Evolutionary conservation across 2,113 vertebrate species (phyloP), one percentile per base, ranked within the genome.

Genomic region (Hippocampus barbouri): DNA sequence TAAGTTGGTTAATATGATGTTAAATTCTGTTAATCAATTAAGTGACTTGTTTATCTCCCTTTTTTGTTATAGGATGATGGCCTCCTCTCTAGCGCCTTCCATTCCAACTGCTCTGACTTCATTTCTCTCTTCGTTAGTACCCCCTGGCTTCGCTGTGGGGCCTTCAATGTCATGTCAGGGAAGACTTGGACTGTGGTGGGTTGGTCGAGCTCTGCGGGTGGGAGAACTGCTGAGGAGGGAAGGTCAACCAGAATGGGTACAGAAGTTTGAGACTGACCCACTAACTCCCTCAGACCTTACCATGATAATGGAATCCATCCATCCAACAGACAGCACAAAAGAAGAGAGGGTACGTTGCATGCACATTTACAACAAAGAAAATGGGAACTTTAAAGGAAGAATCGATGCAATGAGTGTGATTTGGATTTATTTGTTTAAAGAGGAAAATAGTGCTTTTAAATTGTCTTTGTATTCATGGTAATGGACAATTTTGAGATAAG

Each of bases 161-260:
- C 89, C 89, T 0, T 90, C 89, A 0, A 60, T 11, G 67, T 68
- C 72, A 68, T 71, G 78, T 0, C 66, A 72, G 68, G 83, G 80
- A 61, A 45, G 68, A 2, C 61, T 85, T 64, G 87, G 89, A 20
- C 83, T 90, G 61, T 90, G 89, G 89, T 90, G 89, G 89, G 87
- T 89, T 0, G 89, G 87, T 41, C 60, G 59, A 56, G 47, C 77
- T 7, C 76, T 88, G 77, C 56, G 73, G 73, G 72, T 80, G 1
- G 88, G 88, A 1, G 59, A 62, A 34, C 76, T 83, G 72, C 75
- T 90, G 64, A 80, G 83, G n/a, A 73, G 47, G 51, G 69, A 77
- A 0, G 73, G 63, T 10, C 81, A 79, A 68, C 4, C 69, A 0
- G 75, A 66, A 56, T 72, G 76, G 79, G 8, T 49, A 49, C 38